Base-by-base conservation (phyloP, 2,888 invertebrate species). In the Lepetodrilus schrolli region DNA sequence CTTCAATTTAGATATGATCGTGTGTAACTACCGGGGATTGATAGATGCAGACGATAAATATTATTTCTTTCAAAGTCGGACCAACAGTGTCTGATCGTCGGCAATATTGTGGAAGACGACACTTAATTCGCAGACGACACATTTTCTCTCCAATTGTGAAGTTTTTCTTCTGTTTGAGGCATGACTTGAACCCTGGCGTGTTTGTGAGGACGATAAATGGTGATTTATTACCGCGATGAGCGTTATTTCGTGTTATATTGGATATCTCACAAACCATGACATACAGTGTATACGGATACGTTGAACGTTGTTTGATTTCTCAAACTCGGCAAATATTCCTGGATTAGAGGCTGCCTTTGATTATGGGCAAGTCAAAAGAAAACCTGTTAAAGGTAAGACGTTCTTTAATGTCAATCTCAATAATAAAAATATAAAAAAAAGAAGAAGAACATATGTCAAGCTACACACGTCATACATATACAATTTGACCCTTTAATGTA, bases 1-100 rank as follows among this genome's bases (percentile, higher is more conserved):
- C 51, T 51, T 51, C 51, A 58, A 7, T n/a, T n/a, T 58, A 58
- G 58, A 58, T 34, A 58, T 58, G 34, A 34, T 58, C 58, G 30
- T 58, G 30, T 58, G 26, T 26, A 30, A n/a, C 48, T 30, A 5
- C 26, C 10, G 34, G 5, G 17, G 58, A 58, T 58, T 58, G 26
- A 58, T 58, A 58, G 58, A 58, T 58, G 30, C 58, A 58, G 26
- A 58, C 58, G 58, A 58, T 58, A 58, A 58, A 58, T 58, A n/a
- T 10, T 58, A 30, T 30, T 58, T 34, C 58, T 58, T 58, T 58
- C 30, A 58, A 58, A 58, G n/a, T 17, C 13, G 58, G 34, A 26
- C 17, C 34, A 58, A 30, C 30, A 34, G 17, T 58, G 23, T 58
- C 34, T 58, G 34, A 58, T 58, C 10, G 58, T 30, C 30, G 26